Base-by-base conservation (phyloP, 2,888 invertebrate genomes). In the Scelioninae gen. 2 region DNA sequence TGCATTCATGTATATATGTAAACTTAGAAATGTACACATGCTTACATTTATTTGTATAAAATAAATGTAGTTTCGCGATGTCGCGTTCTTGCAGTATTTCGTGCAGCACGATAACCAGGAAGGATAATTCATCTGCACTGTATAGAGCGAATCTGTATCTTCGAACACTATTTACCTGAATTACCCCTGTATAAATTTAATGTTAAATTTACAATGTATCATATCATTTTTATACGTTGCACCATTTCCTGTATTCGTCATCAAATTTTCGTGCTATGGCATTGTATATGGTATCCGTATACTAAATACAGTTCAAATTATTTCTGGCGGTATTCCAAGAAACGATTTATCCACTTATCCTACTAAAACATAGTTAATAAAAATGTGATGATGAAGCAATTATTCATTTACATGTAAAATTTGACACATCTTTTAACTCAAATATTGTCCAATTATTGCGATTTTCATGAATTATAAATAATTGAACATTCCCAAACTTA, bases 271-370 rank as follows among this genome's bases (percentile, higher is more conserved):
- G 78, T 78, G 67, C 78, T 77, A 77, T 78, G 78, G 78, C 78
- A 75, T 70, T 57, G 58, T 57, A 57, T 73, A 76, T 71, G 65
- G 73, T 60, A 57, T 64, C 74, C 71, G 70, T 76, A 74, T 69
- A 74, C 77, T 76, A 77, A 81, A 81, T 77, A 73, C 76, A 76
- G 77, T 79, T 76, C 77, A 77, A 78, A 81, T 76, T 78, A 77
- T 61, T 73, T 65, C 78, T 83, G 83, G 82, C 83, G 67, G 31
- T 22, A 65, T 78, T 81, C 83, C 83, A 83, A 76, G 50, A 35
- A 61, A 76, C 69, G 10, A n/a, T 31, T 46, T 53, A 53, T 18
- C 55, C 61, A 65, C 52, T 75, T 69, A 52, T 72, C 73, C 76
- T 58, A 72, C 58, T 58, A 35, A 68, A 76, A 77, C 75, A 74